phyloP scores from a whole-genome alignment of 1,140 invertebrate genomes.

The Apis dorsata region DNA sequence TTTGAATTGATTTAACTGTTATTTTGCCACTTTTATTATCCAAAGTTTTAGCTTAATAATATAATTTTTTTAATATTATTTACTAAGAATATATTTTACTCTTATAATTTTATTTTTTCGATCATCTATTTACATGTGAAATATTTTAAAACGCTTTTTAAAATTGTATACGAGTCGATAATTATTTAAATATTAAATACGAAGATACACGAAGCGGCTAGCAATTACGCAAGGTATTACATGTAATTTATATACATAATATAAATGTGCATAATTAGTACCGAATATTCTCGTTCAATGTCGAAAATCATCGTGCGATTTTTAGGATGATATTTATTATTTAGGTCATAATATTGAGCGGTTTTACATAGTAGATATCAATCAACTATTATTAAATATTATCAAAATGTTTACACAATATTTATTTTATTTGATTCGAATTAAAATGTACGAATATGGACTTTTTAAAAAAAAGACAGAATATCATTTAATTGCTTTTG shows the following conservation, averaged over 20 bases:
- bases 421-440: not conserved
- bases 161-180: not conserved
- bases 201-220: not conserved
- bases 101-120: not conserved
- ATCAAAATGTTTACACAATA: not conserved
- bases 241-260: not conserved
- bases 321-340: not conserved
- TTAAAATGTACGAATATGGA: no score
- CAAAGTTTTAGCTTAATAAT: no score
- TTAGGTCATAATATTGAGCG: not conserved
- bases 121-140: not conserved
- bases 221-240: not conserved
- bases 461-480: not conserved
- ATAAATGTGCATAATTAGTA: not conserved
- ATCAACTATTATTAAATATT: no score
- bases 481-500: no score
- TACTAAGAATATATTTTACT: not conserved
- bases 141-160: not conserved
- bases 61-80: not conserved
- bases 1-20: not conserved
- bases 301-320: not conserved
- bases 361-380: not conserved
- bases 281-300: not conserved
- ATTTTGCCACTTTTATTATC: not conserved
- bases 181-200: not conserved